Base-by-base conservation (phyloP, 2,888 invertebrate genomes). In the Trichogramma dendrolimi region DNA sequence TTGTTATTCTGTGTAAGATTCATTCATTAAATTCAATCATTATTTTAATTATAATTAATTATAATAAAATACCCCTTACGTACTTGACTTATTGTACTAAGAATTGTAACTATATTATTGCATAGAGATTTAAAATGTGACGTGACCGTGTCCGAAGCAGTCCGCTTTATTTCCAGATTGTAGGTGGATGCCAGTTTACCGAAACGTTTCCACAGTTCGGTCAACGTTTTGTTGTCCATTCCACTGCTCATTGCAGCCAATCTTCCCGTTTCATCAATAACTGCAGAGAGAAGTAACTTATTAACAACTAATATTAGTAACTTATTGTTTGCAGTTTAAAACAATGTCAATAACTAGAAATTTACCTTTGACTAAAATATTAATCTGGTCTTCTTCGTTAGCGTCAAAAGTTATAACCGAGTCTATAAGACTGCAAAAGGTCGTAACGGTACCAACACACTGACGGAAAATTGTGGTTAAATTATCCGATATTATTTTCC, bases 201-300 rank as follows among this genome's bases (percentile, higher is more conserved):
- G 43, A 79, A 79, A 6, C 65, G 64, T 65, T 72, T 76, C 67
- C 75, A 75, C n/a, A 71, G 66, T 27, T 74, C 73, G 2, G 72
- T 69, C 44, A 75, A 71, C 4, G 73, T 72, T 63, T 72, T 75
- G 4, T 72, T 55, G 43, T 76, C 76, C 63, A 75, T 67, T 46
- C 73, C 71, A 44, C 71, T 70, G 4, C 70, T 62, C 14, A 73
- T 59, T 4, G 67, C 64, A 11, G 73, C 74, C 8, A 76, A 69
- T 43, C 66, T 69, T 10, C 74, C 75, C 0, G 75, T 68, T 47
- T 68, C 63, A 40, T 71, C 67, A 7, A 78, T 61, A 5, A 72
- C 74, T 74, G 48, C 50, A 61, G 60, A 55, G 47, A 47, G 43
- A 47, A 27, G 5, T n/a, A 40, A 27, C 5, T 43, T 55, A 38